Evolutionary conservation across 1,140 invertebrate genomes (phyloP).

Genomic region (Cylas formicarius): DNA sequence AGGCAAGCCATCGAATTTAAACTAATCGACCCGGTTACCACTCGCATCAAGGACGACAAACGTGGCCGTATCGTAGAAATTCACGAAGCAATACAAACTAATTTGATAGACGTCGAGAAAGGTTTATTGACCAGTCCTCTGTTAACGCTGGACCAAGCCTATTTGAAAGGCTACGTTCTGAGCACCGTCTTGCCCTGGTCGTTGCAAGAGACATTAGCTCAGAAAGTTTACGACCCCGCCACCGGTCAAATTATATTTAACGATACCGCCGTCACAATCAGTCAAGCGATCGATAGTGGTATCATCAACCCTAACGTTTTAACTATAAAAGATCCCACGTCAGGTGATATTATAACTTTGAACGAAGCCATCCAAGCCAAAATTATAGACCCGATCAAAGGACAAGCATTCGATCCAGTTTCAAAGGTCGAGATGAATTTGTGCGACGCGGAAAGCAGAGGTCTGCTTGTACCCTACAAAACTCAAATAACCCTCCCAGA

Average conservation of each 20-base stretch:
- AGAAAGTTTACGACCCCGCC: constrained; percentile 70
- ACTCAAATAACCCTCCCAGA: constrained; percentile 76
- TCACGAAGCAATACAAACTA: constrained; percentile 59
- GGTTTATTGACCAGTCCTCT: constrained; percentile 63
- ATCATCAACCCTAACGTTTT: constrained; percentile 70
- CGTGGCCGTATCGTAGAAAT: constrained; percentile 59
- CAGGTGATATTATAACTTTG: constrained; percentile 69
- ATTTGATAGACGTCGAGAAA: constrained; percentile 62
- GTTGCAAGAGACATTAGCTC: constrained; percentile 77
- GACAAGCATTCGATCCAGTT: constrained; percentile 67
- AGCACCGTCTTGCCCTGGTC: constrained; percentile 70
- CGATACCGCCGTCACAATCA: constrained; percentile 61
- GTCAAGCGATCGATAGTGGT: constrained; percentile 69
- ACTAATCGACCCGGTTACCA: constrained; percentile 61
- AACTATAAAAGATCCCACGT: constrained; percentile 73
- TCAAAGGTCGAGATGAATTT: constrained; percentile 67
- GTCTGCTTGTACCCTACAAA: constrained; percentile 73
- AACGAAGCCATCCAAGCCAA: constrained; percentile 73
- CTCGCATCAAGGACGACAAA: constrained; percentile 67
- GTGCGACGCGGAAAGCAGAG: constrained; percentile 70
- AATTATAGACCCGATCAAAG: constrained; percentile 73
- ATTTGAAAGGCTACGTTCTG: constrained; percentile 69
- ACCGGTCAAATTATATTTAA: constrained; percentile 70
- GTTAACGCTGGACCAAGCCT: constrained; percentile 66
- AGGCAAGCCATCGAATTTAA: constrained; percentile 63